phyloP scores from a whole-genome alignment of 2,888 invertebrate genomes.

The Parnassius apollo region DNA sequence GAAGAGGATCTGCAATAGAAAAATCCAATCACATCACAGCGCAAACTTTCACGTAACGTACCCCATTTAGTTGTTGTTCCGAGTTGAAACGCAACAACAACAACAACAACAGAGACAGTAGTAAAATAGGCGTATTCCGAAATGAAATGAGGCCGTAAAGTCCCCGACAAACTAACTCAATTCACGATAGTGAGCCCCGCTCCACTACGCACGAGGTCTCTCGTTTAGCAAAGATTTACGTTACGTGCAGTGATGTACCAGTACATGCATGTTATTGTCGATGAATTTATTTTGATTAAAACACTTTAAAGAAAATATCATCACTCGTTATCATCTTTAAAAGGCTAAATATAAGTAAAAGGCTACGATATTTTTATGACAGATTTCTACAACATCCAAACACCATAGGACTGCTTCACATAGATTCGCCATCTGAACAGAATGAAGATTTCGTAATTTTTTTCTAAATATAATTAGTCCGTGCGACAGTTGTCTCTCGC shows the following conservation, averaged over 20 bases:
- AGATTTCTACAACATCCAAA: too few relatives aligned
- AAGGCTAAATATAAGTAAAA: too few relatives aligned
- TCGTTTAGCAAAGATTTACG: conserved; percentile 50
- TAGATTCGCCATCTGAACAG: too few relatives aligned
- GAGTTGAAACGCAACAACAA: conserved; percentile 13
- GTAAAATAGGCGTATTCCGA: conserved; percentile 24
- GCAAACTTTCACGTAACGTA: conserved; percentile 7
- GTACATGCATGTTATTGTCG: too few relatives aligned
- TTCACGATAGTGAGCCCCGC: conserved; percentile 38
- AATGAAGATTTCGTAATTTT: too few relatives aligned
- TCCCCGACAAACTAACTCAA: conserved; percentile 34
- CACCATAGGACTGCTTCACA: too few relatives aligned
- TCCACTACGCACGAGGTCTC: conserved; percentile 40
- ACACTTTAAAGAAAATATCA: too few relatives aligned
- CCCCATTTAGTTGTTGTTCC: conserved; percentile 13
- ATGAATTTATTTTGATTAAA: too few relatives aligned
- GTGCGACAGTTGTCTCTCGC: too few relatives aligned
- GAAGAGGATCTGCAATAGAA: neutral
- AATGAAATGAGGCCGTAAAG: conserved; percentile 30
- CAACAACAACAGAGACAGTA: conserved; percentile 21
- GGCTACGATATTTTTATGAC: too few relatives aligned
- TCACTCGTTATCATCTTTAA: too few relatives aligned
- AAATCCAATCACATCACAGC: conserved; percentile 20
- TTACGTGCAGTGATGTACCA: conserved; percentile 30
- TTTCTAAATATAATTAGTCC: too few relatives aligned